Evolutionary conservation across 2,888 invertebrate species (phyloP).

Genomic region (Aplocera efformata): DNA sequence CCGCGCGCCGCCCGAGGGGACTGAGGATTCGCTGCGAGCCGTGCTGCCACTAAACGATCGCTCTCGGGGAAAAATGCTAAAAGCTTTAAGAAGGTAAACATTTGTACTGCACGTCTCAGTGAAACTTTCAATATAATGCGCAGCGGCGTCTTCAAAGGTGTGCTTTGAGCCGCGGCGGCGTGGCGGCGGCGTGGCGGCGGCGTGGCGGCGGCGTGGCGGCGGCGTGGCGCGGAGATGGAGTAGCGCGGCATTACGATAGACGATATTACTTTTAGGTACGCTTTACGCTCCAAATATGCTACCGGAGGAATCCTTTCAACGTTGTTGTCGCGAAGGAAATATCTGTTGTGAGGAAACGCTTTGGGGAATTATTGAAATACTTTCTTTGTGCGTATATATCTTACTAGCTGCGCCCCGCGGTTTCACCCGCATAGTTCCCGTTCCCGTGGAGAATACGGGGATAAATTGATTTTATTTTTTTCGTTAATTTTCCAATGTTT

Average conservation of each 20-base stretch:
- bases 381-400: no score
- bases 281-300: slow-evolving; percentile 8
- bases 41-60: slow-evolving; percentile 1
- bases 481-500: no score
- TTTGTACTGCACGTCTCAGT: slow-evolving; percentile 2
- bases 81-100: no score
- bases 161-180: no score
- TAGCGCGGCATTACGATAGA: neutral
- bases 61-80: neutral
- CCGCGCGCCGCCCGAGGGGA: no score
- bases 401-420: no score
- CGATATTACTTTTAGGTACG: neutral
- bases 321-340: slow-evolving; percentile 4
- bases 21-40: neutral
- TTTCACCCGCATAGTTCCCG: no score
- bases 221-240: neutral
- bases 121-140: slow-evolving; percentile 4
- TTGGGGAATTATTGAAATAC: slow-evolving; percentile 3
- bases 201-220: no score
- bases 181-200: no score
- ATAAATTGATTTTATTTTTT: no score
- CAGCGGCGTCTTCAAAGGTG: slow-evolving; percentile 1
- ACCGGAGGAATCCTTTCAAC: slow-evolving; percentile 7
- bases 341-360: slow-evolving; percentile 1
- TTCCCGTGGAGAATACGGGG: no score